A percentile compares a stretch with the other conserved stretches of the same genome.
Conservation (phyloP, 2,797 vertebrate species). For the Oceanodroma leucorhoa region DNA sequence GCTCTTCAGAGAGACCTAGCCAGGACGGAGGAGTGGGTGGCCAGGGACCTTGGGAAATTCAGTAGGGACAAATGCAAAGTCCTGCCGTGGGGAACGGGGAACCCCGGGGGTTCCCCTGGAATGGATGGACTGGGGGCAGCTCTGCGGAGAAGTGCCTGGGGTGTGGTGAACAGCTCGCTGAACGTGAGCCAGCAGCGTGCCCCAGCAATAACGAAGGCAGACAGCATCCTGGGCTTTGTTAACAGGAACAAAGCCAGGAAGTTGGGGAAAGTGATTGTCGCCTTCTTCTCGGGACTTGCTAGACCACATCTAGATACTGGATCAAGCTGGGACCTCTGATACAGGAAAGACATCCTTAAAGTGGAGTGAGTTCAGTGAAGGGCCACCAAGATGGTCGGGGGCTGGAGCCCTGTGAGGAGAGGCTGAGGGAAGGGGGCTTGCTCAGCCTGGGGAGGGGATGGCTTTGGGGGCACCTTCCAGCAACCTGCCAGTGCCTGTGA, state of each 20-base stretch:
- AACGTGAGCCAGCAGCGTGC: neutral
- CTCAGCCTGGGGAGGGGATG: neutral
- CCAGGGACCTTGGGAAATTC: neutral
- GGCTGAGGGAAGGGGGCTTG: neutral
- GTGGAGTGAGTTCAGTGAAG: neutral
- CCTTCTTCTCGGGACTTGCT: neutral
- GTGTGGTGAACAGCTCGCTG: no score
- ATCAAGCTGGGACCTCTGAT: neutral
- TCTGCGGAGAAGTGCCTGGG: neutral
- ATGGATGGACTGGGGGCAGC: neutral
- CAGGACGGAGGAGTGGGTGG: neutral
- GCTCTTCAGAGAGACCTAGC: neutral
- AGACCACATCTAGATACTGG: neutral
- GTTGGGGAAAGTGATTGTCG: neutral
- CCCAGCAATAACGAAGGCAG: neutral
- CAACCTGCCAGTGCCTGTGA: neutral
- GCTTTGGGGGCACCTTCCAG: neutral
- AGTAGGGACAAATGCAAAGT: neutral
- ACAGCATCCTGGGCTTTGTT: neutral
- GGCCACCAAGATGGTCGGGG: neutral
- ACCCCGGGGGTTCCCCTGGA: neutral
- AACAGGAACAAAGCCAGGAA: neutral
- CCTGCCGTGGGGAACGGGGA: neutral
- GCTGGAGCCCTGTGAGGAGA: neutral
- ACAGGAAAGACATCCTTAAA: neutral